Percentiles rank a stretch among this genome's conserved stretches.
Evolutionary conservation across 2,888 invertebrate species (phyloP).

Genomic region (Perdita meconis): DNA sequence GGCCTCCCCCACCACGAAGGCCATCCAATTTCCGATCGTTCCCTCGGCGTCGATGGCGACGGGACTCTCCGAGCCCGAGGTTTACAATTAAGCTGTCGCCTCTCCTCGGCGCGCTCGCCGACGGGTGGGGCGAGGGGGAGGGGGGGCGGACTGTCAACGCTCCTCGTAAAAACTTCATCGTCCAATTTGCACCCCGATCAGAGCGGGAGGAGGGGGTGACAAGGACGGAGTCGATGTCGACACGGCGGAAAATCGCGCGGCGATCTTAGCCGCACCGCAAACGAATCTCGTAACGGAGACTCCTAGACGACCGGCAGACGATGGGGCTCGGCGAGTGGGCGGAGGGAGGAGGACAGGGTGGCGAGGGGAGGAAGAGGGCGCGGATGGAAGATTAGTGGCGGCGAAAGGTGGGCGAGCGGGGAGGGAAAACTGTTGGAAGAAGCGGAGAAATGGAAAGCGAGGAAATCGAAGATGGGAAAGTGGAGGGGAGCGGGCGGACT

Average conservation of each 20-base stretch:
- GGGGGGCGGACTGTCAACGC: constrained; percentile 61
- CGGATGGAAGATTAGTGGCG: constrained; percentile 1
- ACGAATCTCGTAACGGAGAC: constrained; percentile 70
- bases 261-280: constrained; percentile 62
- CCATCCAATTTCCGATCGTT: constrained; percentile 71
- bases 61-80: constrained; percentile 54
- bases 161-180: constrained; percentile 70
- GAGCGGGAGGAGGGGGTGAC: neutral
- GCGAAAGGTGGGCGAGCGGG: neutral
- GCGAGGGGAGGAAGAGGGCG: constrained; percentile 18
- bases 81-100: constrained; percentile 68
- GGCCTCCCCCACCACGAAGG: constrained; percentile 45
- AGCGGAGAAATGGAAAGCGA: constrained; percentile 6
- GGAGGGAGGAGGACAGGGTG: too few relatives aligned
- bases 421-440: constrained; percentile 1
- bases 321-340: too few relatives aligned
- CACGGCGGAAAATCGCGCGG: constrained; percentile 62
- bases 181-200: constrained; percentile 70
- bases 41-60: constrained; percentile 62
- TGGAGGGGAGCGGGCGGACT: neutral
- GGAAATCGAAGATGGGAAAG: neutral
- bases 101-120: constrained; percentile 37
- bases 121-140: constrained; percentile 28
- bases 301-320: constrained; percentile 16
- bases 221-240: constrained; percentile 31